These are phyloP conservation scores for Aphodius sticticus DNA, from an alignment of 2,888 invertebrate genomes.

Conservation along the genomic window DNA sequence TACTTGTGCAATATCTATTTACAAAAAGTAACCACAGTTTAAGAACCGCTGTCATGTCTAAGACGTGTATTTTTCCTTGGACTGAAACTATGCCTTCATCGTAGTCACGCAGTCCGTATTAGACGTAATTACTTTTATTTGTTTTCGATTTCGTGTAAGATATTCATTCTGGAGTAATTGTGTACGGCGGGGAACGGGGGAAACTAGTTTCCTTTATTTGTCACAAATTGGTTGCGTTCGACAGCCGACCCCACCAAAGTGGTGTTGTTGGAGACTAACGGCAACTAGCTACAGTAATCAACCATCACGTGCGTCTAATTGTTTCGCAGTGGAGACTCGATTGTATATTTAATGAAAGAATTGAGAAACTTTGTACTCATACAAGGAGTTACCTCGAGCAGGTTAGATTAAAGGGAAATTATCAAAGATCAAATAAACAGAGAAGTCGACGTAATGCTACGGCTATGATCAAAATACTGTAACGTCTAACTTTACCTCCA, in stretches of 20 bases:
- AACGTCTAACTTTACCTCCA: background rate
- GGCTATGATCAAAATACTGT: background rate
- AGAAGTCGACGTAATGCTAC: background rate
- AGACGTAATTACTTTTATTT: constrained; percentile 56
- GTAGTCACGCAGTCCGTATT: constrained; percentile 56
- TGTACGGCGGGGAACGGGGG: background rate
- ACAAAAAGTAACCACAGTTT: background rate
- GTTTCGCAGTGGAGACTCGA: background rate
- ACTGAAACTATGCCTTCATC: constrained; percentile 20
- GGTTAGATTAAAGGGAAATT: constrained; percentile 12
- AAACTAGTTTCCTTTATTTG: constrained; percentile 25
- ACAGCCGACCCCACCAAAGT: constrained; percentile 9
- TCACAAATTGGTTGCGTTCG: constrained; percentile 20
- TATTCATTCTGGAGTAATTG: constrained; percentile 36
- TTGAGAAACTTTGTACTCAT: background rate
- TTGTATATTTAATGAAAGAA: constrained; percentile 10
- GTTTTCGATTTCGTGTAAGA: constrained; percentile 46
- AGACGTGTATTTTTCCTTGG: background rate
- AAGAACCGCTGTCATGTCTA: background rate
- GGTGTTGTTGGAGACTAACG: constrained; percentile 7
- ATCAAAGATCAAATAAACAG: background rate
- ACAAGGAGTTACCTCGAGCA: background rate
- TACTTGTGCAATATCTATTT: no score
- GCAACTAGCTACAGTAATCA: background rate
- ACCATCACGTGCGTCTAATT: constrained; percentile 19